Base-by-base conservation (phyloP, 2,113 vertebrate species). In the Procavia capensis region DNA sequence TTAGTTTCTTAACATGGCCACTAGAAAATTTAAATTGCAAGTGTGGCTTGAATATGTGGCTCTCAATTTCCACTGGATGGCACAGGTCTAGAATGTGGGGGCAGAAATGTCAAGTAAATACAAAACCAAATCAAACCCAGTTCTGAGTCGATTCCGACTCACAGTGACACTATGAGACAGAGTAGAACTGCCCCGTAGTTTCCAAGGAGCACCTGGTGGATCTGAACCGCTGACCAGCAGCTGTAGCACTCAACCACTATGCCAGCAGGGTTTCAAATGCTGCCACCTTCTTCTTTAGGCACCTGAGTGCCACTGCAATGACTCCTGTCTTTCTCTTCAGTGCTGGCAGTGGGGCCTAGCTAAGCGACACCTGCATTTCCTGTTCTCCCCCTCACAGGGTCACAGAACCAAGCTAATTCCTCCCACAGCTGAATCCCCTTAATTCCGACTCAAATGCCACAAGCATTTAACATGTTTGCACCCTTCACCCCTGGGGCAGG, bases 391-490 rank as follows among this genome's bases (percentile, higher is more conserved):
- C 45, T 13, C 31, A 19, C 74, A n/a, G 13, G 5, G 8, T 68
- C 59, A 82, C 66, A 76, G 54, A 87, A 41, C 5, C 9, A 86
- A 64, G 9, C 50, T 57, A 2, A 20, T 76, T 76, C 59, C 31
- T 72, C 31, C 19, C 16, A 0, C 9, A 17, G 29, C 27, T 4
- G 22, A 82, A 19, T 29, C 45, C 29, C 36, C 61, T 36, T 80
- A 50, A 54, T n/a, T 64, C 29, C 50, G 76, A 76, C 34, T 41
- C 41, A 66, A 54, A 39, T 3, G 29, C 39, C 61, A 76, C 0
- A 0, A 31, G 59, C 10, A 16, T 68, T 66, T 31, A 9, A 9
- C 9, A 8, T 4, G 0, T 39, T 1, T 10, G 25, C 9, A 1
- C 31, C 45, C 54, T 41, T 61, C 72, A 29, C 24, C 13, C 24